Conservation (phyloP, 2,797 vertebrate genomes). For the Sebastes goodei region DNA sequence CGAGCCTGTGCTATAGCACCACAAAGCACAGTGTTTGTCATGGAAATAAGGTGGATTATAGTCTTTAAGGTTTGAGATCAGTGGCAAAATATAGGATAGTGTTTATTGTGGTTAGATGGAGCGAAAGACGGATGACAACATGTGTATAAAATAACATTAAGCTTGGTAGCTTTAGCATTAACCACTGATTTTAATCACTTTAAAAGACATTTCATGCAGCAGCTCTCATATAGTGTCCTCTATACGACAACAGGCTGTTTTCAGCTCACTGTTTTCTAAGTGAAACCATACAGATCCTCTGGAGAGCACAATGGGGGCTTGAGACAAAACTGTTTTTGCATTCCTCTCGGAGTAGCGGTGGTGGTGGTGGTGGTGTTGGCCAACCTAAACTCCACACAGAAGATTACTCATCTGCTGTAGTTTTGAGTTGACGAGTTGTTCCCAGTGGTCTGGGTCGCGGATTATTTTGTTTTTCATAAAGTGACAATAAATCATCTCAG, state of each 20-base stretch:
- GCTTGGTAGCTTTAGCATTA: conserved; percentile 42
- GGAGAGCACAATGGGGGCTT: conserved; percentile 54
- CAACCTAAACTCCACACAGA: conserved; percentile 72
- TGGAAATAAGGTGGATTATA: conserved; percentile 81
- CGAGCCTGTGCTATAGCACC: conserved; percentile 60
- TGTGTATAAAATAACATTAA: conserved; percentile 60
- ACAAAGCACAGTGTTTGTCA: conserved; percentile 79
- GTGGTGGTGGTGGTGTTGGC: conserved; percentile 65
- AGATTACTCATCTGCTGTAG: conserved; percentile 68
- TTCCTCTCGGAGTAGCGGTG: conserved; percentile 63
- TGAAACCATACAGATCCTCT: conserved; percentile 69
- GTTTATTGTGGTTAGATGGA: conserved; percentile 67
- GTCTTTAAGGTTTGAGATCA: conserved; percentile 77
- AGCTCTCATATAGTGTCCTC: conserved; percentile 16
- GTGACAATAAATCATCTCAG: conserved; percentile 72
- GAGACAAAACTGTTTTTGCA: conserved; percentile 65
- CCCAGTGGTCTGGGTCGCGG: conserved; percentile 74
- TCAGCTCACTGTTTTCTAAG: conserved; percentile 56
- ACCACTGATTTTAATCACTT: conserved; percentile 60
- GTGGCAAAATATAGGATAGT: conserved; percentile 72
- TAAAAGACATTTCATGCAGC: conserved; percentile 20
- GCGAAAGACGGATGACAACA: conserved; percentile 50
- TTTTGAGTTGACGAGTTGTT: conserved; percentile 74
- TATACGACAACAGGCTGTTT: conserved; percentile 40
- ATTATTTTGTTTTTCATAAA: conserved; percentile 81